phyloP scores from a whole-genome alignment of 2,797 vertebrate genomes.

The Chrysocyon brachyurus region DNA sequence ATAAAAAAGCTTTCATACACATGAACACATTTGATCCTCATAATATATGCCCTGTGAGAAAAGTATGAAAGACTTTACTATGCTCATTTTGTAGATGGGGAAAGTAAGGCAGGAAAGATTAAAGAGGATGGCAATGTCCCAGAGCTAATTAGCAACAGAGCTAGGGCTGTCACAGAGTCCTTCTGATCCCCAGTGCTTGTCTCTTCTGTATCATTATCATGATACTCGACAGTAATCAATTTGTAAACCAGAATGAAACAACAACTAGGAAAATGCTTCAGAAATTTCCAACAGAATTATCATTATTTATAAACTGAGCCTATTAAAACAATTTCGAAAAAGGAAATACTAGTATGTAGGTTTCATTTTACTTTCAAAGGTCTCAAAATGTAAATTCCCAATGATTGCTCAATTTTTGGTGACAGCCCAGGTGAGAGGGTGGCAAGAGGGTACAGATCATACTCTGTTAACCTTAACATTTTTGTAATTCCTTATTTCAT shows the following conservation, averaged over 20 bases:
- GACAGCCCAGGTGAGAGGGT: neutral
- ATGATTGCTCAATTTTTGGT: neutral
- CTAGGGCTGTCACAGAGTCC: neutral
- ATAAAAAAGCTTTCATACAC: neutral
- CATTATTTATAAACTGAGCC: slow-evolving; percentile 56
- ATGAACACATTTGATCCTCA: slow-evolving; percentile 19
- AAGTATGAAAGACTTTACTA: slow-evolving; percentile 23
- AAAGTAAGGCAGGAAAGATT: slow-evolving; percentile 46
- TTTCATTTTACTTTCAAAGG: slow-evolving; percentile 56
- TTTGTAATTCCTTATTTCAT: slow-evolving; percentile 23
- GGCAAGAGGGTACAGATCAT: neutral
- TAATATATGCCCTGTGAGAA: slow-evolving; percentile 11
- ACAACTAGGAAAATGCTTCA: slow-evolving; percentile 11
- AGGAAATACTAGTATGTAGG: neutral
- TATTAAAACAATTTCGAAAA: slow-evolving; percentile 59
- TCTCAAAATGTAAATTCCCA: slow-evolving; percentile 40
- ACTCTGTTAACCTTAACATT: neutral
- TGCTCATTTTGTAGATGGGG: slow-evolving; percentile 23
- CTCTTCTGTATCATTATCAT: slow-evolving; percentile 42
- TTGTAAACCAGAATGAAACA: slow-evolving; percentile 60
- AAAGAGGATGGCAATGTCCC: neutral
- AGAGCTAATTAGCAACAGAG: slow-evolving; percentile 54
- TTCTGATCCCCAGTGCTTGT: neutral
- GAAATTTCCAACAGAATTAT: slow-evolving; percentile 48
- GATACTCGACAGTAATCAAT: slow-evolving; percentile 31